phyloP scores from a whole-genome alignment of 2,113 vertebrate species.

The Phycodurus eques region DNA sequence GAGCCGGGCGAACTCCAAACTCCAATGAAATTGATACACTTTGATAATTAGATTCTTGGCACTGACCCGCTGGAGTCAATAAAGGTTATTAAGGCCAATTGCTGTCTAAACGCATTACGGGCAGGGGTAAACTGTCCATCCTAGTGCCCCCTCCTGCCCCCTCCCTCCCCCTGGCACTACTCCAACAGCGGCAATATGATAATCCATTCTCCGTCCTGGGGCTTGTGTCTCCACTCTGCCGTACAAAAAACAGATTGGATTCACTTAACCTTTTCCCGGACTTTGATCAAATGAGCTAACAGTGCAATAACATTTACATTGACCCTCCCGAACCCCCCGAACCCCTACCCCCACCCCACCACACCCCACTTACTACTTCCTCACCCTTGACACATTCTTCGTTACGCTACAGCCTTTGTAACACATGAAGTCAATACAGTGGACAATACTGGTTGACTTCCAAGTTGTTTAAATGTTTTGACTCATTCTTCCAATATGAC shows the following conservation, averaged over 20 bases:
- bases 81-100: constrained; percentile 92
- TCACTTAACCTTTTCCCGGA: constrained; percentile 83
- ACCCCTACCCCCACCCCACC: constrained; percentile 6
- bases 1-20: constrained; percentile 81
- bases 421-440: neutral
- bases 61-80: constrained; percentile 84
- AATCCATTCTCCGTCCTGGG: constrained; percentile 79
- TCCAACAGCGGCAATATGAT: constrained; percentile 74
- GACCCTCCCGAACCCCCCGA: constrained; percentile 56
- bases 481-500: neutral
- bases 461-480: neutral
- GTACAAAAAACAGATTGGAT: constrained; percentile 84
- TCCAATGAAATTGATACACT: constrained; percentile 88
- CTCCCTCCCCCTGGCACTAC: constrained; percentile 8
- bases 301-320: constrained; percentile 85
- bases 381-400: neutral
- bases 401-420: constrained; percentile 4
- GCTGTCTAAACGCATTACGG: constrained; percentile 81
- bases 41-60: constrained; percentile 92
- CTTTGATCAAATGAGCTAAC: constrained; percentile 84
- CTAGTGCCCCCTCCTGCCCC: constrained; percentile 76
- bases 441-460: neutral
- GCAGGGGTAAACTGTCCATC: constrained; percentile 79
- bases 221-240: constrained; percentile 78
- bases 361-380: constrained; percentile 12